Evolutionary conservation across 1,140 invertebrate genomes (phyloP), one percentile per base, ranked within the genome.

Genomic region (Formica selysi): DNA sequence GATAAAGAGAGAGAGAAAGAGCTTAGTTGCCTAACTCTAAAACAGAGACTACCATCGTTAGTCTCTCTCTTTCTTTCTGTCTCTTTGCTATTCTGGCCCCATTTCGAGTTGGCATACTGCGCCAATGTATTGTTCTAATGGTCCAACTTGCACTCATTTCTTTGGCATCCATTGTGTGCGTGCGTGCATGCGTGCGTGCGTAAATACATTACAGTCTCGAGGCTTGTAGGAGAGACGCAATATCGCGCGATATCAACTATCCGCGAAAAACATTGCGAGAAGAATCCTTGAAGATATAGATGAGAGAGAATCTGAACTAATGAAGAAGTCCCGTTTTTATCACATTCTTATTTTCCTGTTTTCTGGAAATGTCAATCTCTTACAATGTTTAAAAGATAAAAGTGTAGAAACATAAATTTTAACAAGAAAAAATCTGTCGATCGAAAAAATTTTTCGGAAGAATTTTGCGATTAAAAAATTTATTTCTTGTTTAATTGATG

Each of bases 101-200:
- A 94, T 94, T 94, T 92, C 92, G 91, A 94, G 91, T 94, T 95
- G 94, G 94, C 94, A 94, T 94, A 93, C 92, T 68, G 57, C 76
- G 86, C 91, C 65, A 57, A 57, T 65, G 90, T 94, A 93, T 92
- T 93, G 93, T 93, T 93, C 92, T 93, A 86, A 85, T 86, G 87
- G 85, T 88, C 86, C 90, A 91, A 93, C 90, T 90, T 92, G 92
- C 91, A 92, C 92, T 94, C 89, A 86, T 93, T 95, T 92, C 90
- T 87, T 85, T 91, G 91, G 91, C 91, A 93, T 93, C 93, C 92
- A 86, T 91, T 10, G 44, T 51, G 22, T 74, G 61, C 54, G 61
- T 65, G 36, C 78, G 57, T 84, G 54, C 6, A 32, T 76, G 57
- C 16, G 29, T 26, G 36, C 48, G 29, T 26, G 36, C 48, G 61